Evolutionary conservation across 1,140 invertebrate genomes (phyloP).

Genomic region (Ostrea edulis): DNA sequence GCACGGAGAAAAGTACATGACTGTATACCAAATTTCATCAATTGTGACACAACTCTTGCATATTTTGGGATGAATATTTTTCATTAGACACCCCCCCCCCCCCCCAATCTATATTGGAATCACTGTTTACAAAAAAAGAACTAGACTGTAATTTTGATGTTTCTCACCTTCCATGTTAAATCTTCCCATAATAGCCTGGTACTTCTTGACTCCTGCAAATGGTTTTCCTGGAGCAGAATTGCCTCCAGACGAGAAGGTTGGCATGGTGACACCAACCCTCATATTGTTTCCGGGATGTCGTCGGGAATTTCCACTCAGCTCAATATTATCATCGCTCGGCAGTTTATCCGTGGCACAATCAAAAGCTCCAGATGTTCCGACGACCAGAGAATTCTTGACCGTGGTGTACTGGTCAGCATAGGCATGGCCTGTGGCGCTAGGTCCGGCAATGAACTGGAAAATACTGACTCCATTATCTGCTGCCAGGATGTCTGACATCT

Average conservation of each 20-base stretch:
- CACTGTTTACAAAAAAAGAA: no score
- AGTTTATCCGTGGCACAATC: slow-evolving; percentile 61
- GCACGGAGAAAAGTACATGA: no score
- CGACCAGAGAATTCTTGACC: slow-evolving; percentile 62
- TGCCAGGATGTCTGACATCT: slow-evolving; percentile 54
- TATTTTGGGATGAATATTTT: no score
- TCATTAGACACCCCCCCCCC: no score
- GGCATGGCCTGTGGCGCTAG: slow-evolving; percentile 58
- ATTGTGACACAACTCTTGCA: no score
- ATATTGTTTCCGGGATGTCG: slow-evolving; percentile 43
- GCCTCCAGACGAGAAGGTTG: slow-evolving; percentile 61
- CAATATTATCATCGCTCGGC: slow-evolving; percentile 51
- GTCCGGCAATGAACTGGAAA: slow-evolving; percentile 69
- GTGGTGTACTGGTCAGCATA: slow-evolving; percentile 60
- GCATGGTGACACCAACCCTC: slow-evolving; percentile 61
- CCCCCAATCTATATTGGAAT: no score
- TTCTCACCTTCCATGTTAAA: slow-evolving; percentile 44
- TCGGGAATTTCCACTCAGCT: slow-evolving; percentile 50
- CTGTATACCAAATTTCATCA: no score
- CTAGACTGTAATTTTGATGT: no score
- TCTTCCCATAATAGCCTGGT: slow-evolving; percentile 68
- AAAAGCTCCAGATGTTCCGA: slow-evolving; percentile 62
- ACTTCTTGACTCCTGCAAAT: slow-evolving; percentile 63
- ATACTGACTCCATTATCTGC: slow-evolving; percentile 68
- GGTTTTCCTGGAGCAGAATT: slow-evolving; percentile 71